These are phyloP conservation scores for Drosophila paramelanica DNA, from an alignment of 2,888 invertebrate genomes.

Conservation along the genomic window DNA sequence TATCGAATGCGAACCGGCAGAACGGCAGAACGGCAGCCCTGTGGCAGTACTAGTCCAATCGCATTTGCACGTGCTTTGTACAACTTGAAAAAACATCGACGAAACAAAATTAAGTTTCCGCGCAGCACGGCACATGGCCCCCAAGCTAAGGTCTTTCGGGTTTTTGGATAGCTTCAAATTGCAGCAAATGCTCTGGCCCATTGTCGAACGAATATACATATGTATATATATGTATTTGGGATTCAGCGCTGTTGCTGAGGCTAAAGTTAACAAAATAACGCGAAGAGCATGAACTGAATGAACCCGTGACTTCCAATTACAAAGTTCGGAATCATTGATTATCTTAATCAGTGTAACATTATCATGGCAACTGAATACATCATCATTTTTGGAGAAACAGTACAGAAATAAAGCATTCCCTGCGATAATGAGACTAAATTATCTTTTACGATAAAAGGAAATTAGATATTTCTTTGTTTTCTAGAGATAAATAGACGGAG, in stretches of 20 bases:
- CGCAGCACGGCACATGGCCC: conserved; percentile 28
- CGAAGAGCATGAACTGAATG: conserved; percentile 26
- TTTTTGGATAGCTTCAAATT: conserved; percentile 21
- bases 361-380: conserved; percentile 25
- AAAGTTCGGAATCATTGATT: conserved; percentile 56
- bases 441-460: conserved; percentile 1
- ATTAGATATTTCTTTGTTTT: not conserved
- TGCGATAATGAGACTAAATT: not conserved
- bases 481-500: not conserved
- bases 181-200: conserved; percentile 29
- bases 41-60: conserved; percentile 27
- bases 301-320: conserved; percentile 62
- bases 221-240: conserved; percentile 43
- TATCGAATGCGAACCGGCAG: conserved; percentile 26
- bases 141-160: not conserved
- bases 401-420: not conserved
- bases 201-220: conserved; percentile 28
- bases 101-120: conserved; percentile 66
- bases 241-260: conserved; percentile 27
- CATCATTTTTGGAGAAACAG: not conserved
- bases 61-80: conserved; percentile 59
- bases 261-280: conserved; percentile 37
- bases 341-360: conserved; percentile 38
- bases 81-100: conserved; percentile 46
- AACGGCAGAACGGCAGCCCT: conserved; percentile 19